Base-by-base conservation (phyloP, 2,113 vertebrate genomes). In the Python bivittatus region DNA sequence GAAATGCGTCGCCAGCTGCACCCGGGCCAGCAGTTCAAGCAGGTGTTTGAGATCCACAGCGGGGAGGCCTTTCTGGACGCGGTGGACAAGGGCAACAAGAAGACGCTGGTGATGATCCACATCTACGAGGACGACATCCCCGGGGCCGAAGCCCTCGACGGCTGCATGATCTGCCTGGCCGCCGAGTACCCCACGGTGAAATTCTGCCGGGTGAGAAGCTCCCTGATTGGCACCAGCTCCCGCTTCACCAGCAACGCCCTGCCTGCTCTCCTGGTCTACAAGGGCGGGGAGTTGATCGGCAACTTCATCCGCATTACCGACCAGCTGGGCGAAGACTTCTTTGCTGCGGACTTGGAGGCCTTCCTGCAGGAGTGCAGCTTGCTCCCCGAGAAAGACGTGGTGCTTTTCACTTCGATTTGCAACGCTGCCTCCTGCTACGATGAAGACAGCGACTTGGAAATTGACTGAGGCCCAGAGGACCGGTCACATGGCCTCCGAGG, bases 281-380 rank as follows among this genome's bases (percentile, higher is more conserved):
- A 99, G 94, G 98, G 97, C 0, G 99, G 99, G 0, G 99, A 99
- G 93, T 97, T 99, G 95, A 98, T 99, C 0, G 99, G 99, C 17
- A 99, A 99, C 91, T 99, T 99, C n/a, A 98, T 99, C 93, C 98
- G 99, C 7, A 97, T 99, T 96, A 99, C 99, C 0, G 99, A 99
- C 97, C 99, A 99, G 96, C 98, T 99, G 0, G 99, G 99, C 2
- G 98, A 99, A 84, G 99, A 99, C 97, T 99, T 99, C 97, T 99
- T 99, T 84, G 99, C 99, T 1, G 98, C 98, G 13, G 99, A 99
- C 90, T 95, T 99, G 94, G 99, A 99, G 96, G 98, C 98, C 5
- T 98, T 99, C 93, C 97, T 99, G 93, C 98, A 98, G 94, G 99
- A 99, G 57, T 99, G 98, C 90, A 98, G 99, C 86, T 97, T 99